Conservation (phyloP, 2,113 vertebrate genomes). For the Calyptomena viridis region DNA sequence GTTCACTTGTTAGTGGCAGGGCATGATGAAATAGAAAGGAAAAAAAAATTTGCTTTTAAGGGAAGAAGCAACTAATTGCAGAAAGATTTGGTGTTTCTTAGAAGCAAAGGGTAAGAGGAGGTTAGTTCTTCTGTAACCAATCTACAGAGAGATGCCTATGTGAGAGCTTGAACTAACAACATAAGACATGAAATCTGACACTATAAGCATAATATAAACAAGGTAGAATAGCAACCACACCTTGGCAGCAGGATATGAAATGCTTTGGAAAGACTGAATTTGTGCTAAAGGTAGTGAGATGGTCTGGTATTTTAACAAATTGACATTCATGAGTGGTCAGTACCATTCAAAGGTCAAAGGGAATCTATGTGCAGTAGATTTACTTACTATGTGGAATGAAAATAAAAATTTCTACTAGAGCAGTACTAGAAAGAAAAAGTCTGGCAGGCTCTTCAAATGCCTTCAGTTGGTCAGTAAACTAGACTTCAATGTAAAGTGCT, state of each 20-base stretch:
- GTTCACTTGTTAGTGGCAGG: not conserved
- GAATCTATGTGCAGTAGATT: not conserved
- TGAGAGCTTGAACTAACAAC: not conserved
- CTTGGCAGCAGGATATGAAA: not conserved
- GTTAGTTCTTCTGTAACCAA: not conserved
- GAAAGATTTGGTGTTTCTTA: not conserved
- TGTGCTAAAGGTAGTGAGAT: not conserved
- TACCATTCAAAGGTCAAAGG: not conserved
- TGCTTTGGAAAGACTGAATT: not conserved
- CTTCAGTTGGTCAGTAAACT: not conserved
- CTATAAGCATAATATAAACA: not conserved
- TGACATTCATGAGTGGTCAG: not conserved
- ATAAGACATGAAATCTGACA: not conserved
- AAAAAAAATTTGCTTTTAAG: not conserved
- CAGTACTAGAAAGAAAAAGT: not conserved
- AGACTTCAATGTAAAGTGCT: not conserved
- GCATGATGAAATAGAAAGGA: not conserved
- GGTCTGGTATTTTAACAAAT: not conserved
- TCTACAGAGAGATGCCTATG: not conserved
- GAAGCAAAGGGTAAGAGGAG: not conserved
- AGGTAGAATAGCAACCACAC: not conserved
- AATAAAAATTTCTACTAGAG: not conserved
- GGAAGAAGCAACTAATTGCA: not conserved
- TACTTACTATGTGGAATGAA: not conserved
- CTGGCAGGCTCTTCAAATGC: not conserved